phyloP scores from a whole-genome alignment of 2,797 vertebrate species.

The Hydrolagus colliei region DNA sequence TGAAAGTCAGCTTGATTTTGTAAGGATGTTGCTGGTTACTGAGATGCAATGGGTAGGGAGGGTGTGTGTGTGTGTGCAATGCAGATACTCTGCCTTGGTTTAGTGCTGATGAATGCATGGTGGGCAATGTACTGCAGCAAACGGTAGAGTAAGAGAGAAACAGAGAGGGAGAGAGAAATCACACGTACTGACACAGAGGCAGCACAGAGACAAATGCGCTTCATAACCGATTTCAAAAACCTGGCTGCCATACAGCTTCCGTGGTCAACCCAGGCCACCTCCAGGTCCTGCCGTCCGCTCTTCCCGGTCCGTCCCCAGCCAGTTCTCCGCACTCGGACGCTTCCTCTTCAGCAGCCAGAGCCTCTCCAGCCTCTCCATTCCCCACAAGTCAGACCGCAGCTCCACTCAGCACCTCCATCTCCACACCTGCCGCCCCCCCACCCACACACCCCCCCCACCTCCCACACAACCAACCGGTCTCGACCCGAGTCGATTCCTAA shows the following conservation, averaged over 20 bases:
- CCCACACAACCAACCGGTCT: too few species aligned
- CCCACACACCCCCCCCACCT: not conserved
- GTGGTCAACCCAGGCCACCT: not conserved
- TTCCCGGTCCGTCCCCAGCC: too few species aligned
- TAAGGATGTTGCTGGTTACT: too few species aligned
- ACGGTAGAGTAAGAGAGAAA: not conserved
- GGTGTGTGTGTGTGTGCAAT: not conserved
- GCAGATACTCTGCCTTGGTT: not conserved
- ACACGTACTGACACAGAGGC: constrained; percentile 70
- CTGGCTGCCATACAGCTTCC: constrained; percentile 55
- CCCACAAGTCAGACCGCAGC: not conserved
- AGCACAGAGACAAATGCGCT: constrained; percentile 75
- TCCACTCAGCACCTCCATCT: not conserved
- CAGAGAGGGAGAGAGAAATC: constrained; percentile 4
- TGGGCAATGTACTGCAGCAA: not conserved
- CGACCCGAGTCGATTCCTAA: too few species aligned
- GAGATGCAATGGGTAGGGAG: too few species aligned
- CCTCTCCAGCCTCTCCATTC: not conserved
- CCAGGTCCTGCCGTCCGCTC: not conserved
- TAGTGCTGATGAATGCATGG: not conserved
- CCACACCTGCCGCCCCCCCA: not conserved
- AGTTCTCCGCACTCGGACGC: not conserved
- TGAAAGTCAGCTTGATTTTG: too few species aligned
- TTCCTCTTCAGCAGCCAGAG: not conserved
- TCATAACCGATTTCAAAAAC: constrained; percentile 68